A percentile compares a stretch with the other conserved stretches of the same genome.
Conservation (phyloP, 2,888 invertebrate species). For the Pachymerium ferrugineum region DNA sequence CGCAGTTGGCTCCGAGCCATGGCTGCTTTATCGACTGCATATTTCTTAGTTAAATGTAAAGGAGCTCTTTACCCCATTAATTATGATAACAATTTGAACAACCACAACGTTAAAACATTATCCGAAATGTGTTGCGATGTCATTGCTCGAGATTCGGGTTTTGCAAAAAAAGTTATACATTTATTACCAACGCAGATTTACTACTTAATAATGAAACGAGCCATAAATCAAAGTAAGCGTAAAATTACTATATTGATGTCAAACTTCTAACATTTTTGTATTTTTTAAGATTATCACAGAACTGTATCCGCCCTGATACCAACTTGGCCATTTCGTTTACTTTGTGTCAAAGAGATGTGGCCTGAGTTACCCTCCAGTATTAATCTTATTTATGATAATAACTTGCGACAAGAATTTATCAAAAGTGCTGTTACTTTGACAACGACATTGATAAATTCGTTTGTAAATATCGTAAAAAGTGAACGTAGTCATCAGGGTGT, state of each 20-base stretch:
- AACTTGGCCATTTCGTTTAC: not conserved
- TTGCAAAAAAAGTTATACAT: not conserved
- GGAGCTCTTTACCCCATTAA: constrained; percentile 1
- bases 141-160: not conserved
- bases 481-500: too few species aligned
- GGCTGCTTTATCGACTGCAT: constrained; percentile 6
- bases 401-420: not conserved
- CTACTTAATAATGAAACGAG: not conserved
- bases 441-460: not conserved
- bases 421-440: not conserved
- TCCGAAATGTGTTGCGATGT: constrained; percentile 9
- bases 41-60: constrained; percentile 12
- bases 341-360: not conserved
- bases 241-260: too few species aligned
- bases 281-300: not conserved
- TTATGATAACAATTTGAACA: not conserved
- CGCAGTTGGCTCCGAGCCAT: constrained; percentile 24
- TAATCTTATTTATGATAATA: not conserved
- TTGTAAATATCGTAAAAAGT: not conserved
- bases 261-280: too few species aligned
- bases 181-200: not conserved
- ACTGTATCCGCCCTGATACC: not conserved
- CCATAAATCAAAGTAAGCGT: not conserved
- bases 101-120: not conserved
- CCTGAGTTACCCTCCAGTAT: not conserved